phyloP scores from a whole-genome alignment of 2,113 vertebrate genomes.

The Thermophis baileyi region DNA sequence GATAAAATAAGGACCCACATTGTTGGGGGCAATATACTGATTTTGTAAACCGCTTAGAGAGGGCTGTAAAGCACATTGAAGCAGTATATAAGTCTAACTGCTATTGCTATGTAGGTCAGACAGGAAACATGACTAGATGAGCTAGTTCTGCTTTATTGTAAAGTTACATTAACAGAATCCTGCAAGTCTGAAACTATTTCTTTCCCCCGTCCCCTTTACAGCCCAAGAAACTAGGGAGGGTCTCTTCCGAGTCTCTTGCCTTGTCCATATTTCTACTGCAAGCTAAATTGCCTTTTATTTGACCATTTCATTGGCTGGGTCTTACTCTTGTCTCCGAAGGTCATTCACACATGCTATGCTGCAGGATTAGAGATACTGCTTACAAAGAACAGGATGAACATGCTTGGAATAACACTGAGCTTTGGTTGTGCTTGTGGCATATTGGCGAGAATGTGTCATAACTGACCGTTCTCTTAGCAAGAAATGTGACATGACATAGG shows the following conservation, averaged over 20 bases:
- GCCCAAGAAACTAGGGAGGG: background rate
- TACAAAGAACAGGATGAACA: background rate
- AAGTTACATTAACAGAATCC: background rate
- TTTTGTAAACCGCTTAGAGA: background rate
- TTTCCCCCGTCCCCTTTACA: background rate
- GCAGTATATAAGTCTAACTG: background rate
- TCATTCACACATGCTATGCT: background rate
- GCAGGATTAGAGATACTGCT: background rate
- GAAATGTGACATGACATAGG: background rate
- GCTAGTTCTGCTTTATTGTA: background rate
- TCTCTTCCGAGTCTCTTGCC: background rate
- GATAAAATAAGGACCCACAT: background rate
- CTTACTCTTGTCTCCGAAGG: background rate
- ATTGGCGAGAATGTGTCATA: background rate
- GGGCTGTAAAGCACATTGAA: background rate
- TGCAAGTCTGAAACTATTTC: background rate
- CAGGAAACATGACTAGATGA: background rate
- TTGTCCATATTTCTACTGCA: background rate
- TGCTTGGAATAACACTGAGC: background rate
- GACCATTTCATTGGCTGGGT: background rate
- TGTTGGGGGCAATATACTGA: background rate
- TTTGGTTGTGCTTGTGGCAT: background rate
- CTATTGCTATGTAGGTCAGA: background rate
- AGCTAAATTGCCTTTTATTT: background rate
- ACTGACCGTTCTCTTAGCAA: background rate